Evolutionary conservation across 2,888 invertebrate genomes (phyloP).

Genomic region (Petrolisthes manimaculis): DNA sequence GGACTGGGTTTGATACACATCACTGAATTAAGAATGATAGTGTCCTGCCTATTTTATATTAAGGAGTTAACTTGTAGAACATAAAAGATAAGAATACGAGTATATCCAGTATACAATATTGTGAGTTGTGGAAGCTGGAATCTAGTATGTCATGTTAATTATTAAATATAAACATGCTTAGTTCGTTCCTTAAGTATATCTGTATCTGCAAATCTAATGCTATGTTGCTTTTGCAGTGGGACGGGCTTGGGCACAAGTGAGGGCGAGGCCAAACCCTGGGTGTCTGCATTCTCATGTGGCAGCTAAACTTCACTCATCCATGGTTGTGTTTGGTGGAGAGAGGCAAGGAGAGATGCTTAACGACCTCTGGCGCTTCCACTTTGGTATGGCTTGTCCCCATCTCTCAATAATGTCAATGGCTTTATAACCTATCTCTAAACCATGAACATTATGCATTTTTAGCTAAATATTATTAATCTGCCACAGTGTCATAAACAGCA

Average conservation of each 20-base stretch:
- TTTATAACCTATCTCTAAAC: background rate
- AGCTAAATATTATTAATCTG: conserved; percentile 30
- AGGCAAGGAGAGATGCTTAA: conserved; percentile 79
- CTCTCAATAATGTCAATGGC: background rate
- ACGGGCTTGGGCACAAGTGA: conserved; percentile 76
- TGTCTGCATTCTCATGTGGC: conserved; percentile 84
- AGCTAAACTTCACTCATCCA: conserved; percentile 81
- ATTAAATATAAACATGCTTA: too few relatives aligned
- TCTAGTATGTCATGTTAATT: too few relatives aligned
- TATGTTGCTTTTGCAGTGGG: conserved; percentile 69
- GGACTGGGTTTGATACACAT: too few relatives aligned
- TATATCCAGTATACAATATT: too few relatives aligned
- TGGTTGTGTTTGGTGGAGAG: conserved; percentile 86
- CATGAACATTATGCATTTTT: conserved; percentile 1
- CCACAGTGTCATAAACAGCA: background rate
- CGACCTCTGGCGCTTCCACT: conserved; percentile 87
- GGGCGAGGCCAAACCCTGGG: conserved; percentile 77
- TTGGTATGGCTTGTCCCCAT: conserved; percentile 74
- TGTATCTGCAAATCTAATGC: too few relatives aligned
- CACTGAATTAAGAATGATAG: too few relatives aligned
- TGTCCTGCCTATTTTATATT: too few relatives aligned
- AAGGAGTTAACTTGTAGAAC: too few relatives aligned
- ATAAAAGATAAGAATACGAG: too few relatives aligned
- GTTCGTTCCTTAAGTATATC: too few relatives aligned
- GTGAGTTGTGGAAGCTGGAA: too few relatives aligned